Evolutionary conservation across 2,888 invertebrate species (phyloP).

Genomic region (Coleophora deauratella): DNA sequence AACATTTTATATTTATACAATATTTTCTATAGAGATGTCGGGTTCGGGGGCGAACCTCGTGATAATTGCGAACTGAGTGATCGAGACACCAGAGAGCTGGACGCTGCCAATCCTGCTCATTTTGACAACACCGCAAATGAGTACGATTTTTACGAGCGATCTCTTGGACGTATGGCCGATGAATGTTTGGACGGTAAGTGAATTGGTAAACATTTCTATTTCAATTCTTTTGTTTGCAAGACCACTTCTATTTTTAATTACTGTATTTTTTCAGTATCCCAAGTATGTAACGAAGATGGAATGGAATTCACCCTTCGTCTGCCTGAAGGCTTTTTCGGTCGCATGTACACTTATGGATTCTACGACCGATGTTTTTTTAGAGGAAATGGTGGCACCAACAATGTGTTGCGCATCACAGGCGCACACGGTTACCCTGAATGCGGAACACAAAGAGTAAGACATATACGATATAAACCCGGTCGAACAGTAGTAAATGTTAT

Average conservation of each 20-base stretch:
- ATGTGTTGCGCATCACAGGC: slow-evolving; percentile 88
- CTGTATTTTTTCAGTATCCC: slow-evolving; percentile 78
- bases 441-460: slow-evolving; percentile 88
- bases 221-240: neutral
- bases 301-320: slow-evolving; percentile 94
- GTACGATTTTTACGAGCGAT: slow-evolving; percentile 87
- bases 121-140: slow-evolving; percentile 89
- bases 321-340: slow-evolving; percentile 90
- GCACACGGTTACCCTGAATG: slow-evolving; percentile 95
- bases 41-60: slow-evolving; percentile 75
- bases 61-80: slow-evolving; percentile 95
- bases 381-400: slow-evolving; percentile 89
- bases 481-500: too few species aligned
- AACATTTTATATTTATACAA: too few species aligned
- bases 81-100: slow-evolving; percentile 86
- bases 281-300: slow-evolving; percentile 93
- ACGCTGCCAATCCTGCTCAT: slow-evolving; percentile 87
- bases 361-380: slow-evolving; percentile 94
- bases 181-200: slow-evolving; percentile 89
- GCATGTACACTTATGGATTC: slow-evolving; percentile 93
- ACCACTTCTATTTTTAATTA: neutral
- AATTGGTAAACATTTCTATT: neutral
- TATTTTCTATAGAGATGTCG: slow-evolving; percentile 57
- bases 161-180: slow-evolving; percentile 80
- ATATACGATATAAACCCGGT: too few species aligned